Conservation (phyloP, 2,797 vertebrate genomes). For the Crypturellus tataupa region DNA sequence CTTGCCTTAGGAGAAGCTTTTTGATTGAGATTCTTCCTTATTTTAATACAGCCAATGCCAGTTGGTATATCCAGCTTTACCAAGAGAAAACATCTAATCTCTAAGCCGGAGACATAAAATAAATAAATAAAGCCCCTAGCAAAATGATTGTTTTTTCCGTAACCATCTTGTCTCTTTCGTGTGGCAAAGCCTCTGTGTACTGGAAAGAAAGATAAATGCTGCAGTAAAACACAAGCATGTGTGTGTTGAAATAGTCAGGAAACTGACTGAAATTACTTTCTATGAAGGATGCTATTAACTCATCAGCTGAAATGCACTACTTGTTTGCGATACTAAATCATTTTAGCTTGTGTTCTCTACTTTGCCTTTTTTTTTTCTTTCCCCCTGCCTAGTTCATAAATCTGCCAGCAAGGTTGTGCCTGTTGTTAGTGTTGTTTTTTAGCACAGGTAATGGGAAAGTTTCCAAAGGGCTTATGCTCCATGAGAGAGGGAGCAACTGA, state of each 20-base stretch:
- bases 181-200: background rate
- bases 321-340: background rate
- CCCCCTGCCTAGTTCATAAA: background rate
- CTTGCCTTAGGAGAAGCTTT: slow-evolving; percentile 83
- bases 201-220: background rate
- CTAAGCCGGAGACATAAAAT: slow-evolving; percentile 63
- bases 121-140: slow-evolving; percentile 36
- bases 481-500: background rate
- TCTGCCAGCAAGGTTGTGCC: background rate
- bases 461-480: background rate
- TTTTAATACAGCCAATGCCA: slow-evolving; percentile 81
- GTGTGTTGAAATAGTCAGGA: background rate
- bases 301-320: background rate
- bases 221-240: background rate
- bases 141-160: slow-evolving; percentile 24
- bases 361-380: too few relatives aligned
- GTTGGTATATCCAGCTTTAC: slow-evolving; percentile 77
- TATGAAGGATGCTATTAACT: background rate
- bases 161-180: slow-evolving; percentile 37
- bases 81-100: slow-evolving; percentile 73
- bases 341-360: background rate
- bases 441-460: background rate
- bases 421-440: background rate
- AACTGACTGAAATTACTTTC: background rate
- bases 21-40: slow-evolving; percentile 81